Base-by-base conservation (phyloP, 2,888 invertebrate genomes). In the Eupeodes luniger region DNA sequence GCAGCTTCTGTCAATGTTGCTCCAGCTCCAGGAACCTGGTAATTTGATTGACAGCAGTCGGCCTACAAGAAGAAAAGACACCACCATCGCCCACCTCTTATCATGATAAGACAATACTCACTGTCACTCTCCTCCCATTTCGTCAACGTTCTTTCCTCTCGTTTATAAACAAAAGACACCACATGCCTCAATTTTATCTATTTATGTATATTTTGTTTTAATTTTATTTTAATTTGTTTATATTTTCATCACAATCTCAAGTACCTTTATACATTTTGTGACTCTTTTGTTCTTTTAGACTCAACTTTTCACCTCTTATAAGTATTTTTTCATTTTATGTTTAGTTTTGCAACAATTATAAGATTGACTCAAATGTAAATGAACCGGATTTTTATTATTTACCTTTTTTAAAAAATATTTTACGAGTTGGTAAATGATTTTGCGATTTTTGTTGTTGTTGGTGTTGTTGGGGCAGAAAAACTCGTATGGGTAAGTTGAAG, bases 11-110 rank as follows among this genome's bases (percentile, higher is more conserved):
- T 94, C 81, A 94, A 94, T 91, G 92, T 94, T 36, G 94, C 94
- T 72, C 94, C 94, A 85, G 94, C 94, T 74, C 94, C 94, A 90
- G 94, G 94, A 91, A 94, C 94, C 34, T 88, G 80, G 89, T 90
- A 91, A 89, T 67, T 53, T 57, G 53, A 64, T 67, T 57, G 57
- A 59, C 19, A 49, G 19, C 16, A n/a, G 1, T 34, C 12, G 16
- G 53, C 62, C 57, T 0, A 27, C 27, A 27, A 27, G 59, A 69
- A 57, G 1, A 16, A n/a, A 64, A 14, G 59, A 51, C 62, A 72
- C 76, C 76, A 72, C 76, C 76, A 80, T 61, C 70, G 72, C 83
- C 87, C 83, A 83, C 87, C 87, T 77, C 69, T 53, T 12, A 19
- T 67, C 49, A 59, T 51, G 9, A 47, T 67, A 66, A 66, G 75